phyloP scores from a whole-genome alignment of 2,797 vertebrate species.

The Setipinna tenuifilis region DNA sequence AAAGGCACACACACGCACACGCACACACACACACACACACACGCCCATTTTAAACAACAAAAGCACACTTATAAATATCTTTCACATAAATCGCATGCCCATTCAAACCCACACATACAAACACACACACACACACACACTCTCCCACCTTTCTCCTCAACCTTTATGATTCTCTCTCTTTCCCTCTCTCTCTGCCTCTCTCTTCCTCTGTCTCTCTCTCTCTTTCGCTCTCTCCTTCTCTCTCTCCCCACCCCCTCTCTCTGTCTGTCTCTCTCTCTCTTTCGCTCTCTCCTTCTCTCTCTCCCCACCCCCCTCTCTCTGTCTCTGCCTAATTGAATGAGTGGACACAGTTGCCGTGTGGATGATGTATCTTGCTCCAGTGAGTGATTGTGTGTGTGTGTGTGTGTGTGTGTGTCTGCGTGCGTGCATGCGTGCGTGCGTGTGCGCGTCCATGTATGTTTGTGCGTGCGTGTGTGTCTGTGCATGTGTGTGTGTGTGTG shows the following conservation, averaged over 20 bases:
- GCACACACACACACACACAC: conserved; percentile 5
- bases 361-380: conserved; percentile 55
- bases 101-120: background rate
- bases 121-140: background rate
- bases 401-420: conserved; percentile 7
- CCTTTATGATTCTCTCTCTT: background rate
- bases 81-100: background rate
- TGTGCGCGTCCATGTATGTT: background rate
- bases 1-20: conserved; percentile 10
- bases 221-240: background rate
- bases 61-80: background rate
- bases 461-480: background rate
- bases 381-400: conserved; percentile 13
- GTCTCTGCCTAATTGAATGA: conserved; percentile 62
- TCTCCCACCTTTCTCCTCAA: background rate
- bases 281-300: background rate
- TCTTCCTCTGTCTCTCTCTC: background rate
- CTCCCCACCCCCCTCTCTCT: background rate
- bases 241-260: background rate
- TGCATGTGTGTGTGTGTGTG: background rate
- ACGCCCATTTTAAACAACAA: background rate
- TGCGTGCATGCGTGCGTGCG: background rate
- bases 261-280: background rate
- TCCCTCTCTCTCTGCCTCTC: background rate
- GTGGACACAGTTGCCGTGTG: conserved; percentile 55